phyloP scores from a whole-genome alignment of 2,888 invertebrate genomes.

The Crossocerus cetratus region DNA sequence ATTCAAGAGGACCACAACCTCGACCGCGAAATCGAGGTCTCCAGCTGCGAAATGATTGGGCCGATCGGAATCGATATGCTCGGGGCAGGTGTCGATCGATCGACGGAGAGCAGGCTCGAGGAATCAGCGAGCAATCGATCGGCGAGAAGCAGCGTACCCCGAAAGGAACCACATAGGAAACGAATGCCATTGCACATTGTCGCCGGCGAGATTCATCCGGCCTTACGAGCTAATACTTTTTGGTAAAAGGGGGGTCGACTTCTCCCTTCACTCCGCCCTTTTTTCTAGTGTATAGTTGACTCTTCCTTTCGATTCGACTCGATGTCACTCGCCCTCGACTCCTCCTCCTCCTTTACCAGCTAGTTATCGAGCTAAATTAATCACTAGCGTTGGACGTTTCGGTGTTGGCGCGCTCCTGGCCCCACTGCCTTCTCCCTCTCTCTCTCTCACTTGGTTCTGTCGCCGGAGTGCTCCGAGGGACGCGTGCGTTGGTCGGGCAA shows the following conservation, averaged over 20 bases:
- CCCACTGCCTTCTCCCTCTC: background rate
- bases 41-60: background rate
- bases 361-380: constrained; percentile 57
- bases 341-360: constrained; percentile 49
- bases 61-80: background rate
- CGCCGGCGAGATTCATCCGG: constrained; percentile 32
- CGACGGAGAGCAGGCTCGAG: background rate
- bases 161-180: constrained; percentile 30
- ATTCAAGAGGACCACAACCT: too few species aligned
- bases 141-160: constrained; percentile 42
- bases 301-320: too few species aligned
- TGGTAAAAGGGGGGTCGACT: constrained; percentile 65
- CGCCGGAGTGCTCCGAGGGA: background rate
- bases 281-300: constrained; percentile 54
- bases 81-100: background rate
- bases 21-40: too few species aligned
- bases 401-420: constrained; percentile 39
- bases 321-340: background rate
- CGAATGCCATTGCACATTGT: constrained; percentile 16
- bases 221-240: constrained; percentile 74
- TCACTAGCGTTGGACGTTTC: constrained; percentile 69
- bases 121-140: constrained; percentile 4
- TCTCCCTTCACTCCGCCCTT: constrained; percentile 44
- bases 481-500: background rate
- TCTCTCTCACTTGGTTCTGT: background rate